Conservation (phyloP, 2,888 invertebrate species). For the Tenodera sinensis region DNA sequence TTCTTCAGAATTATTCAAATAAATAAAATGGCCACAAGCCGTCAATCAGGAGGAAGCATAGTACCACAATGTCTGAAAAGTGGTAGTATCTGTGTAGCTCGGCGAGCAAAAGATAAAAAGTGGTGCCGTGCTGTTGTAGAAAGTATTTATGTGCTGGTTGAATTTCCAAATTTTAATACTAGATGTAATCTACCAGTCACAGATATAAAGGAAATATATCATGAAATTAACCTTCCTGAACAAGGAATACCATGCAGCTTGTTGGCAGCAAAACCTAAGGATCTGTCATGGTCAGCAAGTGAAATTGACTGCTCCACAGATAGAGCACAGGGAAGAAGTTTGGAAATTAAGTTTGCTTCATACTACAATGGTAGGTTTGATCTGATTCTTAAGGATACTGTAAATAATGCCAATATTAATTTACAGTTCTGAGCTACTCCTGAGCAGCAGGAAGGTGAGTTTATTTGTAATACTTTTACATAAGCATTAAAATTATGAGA, state of each 20-base stretch:
- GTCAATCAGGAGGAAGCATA: constrained; percentile 16
- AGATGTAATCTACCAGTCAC: constrained; percentile 28
- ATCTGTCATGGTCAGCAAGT: no score
- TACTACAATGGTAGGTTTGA: constrained; percentile 37
- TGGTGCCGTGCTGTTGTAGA: constrained; percentile 36
- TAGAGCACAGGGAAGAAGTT: constrained; percentile 33
- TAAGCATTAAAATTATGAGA: no score
- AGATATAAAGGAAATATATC: constrained; percentile 24
- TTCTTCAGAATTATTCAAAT: constrained; percentile 38
- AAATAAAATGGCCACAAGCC: constrained; percentile 36
- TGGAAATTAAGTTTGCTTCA: constrained; percentile 40
- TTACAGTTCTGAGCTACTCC: constrained; percentile 16
- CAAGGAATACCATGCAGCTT: constrained; percentile 17
- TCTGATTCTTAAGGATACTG: constrained; percentile 34
- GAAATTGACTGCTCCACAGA: no score
- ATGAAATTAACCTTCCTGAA: constrained; percentile 8
- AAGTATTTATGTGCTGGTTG: constrained; percentile 13
- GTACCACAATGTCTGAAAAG: constrained; percentile 28
- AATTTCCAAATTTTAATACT: constrained; percentile 37
- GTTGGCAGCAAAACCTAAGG: background rate
- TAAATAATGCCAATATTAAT: constrained; percentile 13
- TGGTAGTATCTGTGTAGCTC: constrained; percentile 40
- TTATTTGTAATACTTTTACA: no score
- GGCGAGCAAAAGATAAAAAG: constrained; percentile 37
- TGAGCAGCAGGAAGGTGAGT: background rate